A percentile compares a stretch with the other conserved stretches of the same genome.
Conservation (phyloP, 1,140 invertebrate genomes). For the Leguminivora glycinivorella region DNA sequence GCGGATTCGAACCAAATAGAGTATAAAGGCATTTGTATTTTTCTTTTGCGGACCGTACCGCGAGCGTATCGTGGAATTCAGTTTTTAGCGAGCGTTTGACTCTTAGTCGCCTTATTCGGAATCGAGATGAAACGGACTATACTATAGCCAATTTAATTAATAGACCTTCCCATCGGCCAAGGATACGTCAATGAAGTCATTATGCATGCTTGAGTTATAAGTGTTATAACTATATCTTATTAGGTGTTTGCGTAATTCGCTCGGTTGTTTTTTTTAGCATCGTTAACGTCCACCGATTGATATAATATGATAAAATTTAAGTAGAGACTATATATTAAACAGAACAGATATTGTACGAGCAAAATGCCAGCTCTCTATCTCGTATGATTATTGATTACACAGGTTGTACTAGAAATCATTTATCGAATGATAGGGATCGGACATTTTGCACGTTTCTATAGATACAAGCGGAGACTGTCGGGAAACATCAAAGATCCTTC, state of each 20-base stretch:
- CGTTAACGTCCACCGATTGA: background rate
- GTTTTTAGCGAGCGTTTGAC: conserved; percentile 60
- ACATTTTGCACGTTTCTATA: conserved; percentile 45
- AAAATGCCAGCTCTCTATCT: conserved; percentile 17
- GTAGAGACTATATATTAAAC: too few relatives aligned
- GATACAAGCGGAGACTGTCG: conserved; percentile 59
- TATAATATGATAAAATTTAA: too few relatives aligned
- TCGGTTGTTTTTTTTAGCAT: background rate
- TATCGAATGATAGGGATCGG: conserved; percentile 18
- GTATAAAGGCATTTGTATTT: conserved; percentile 47
- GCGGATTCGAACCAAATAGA: conserved; percentile 55
- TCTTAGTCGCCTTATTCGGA: conserved; percentile 56
- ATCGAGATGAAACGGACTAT: conserved; percentile 51
- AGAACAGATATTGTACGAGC: background rate
- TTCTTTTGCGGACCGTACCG: conserved; percentile 59
- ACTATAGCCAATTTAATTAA: conserved; percentile 64
- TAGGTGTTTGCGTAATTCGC: conserved; percentile 30
- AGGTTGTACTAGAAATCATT: background rate
- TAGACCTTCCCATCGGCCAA: conserved; percentile 49
- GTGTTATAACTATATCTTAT: conserved; percentile 52
- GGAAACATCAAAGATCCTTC: conserved; percentile 62
- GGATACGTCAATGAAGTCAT: conserved; percentile 62
- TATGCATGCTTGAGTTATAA: conserved; percentile 61
- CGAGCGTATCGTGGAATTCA: conserved; percentile 52
- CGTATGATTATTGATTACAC: background rate